Evolutionary conservation across 2,113 vertebrate genomes (phyloP).

Genomic region (Struthidea cinerea): DNA sequence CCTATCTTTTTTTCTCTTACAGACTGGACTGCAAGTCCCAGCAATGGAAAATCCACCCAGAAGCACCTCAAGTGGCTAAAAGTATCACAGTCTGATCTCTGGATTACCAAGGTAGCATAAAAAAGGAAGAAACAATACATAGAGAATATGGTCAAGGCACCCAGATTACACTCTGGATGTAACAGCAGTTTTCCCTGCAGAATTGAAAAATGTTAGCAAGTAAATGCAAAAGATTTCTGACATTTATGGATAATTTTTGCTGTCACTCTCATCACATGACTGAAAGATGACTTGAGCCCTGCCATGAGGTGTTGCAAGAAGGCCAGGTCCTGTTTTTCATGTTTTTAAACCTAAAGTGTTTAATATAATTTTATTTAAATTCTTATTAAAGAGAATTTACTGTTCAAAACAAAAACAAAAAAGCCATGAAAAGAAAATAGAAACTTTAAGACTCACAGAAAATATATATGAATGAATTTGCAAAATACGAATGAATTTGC

Average conservation of each 20-base stretch:
- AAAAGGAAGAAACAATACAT: neutral
- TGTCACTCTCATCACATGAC: neutral
- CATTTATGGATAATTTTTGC: neutral
- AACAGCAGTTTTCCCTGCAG: neutral
- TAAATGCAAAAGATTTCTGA: neutral
- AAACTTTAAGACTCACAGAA: neutral
- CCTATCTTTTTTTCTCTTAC: neutral
- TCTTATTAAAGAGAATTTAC: neutral
- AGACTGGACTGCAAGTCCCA: neutral
- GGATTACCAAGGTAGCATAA: neutral
- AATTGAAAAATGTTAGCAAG: neutral
- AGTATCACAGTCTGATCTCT: neutral
- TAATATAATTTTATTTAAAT: neutral
- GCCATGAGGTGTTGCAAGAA: neutral
- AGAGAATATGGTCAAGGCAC: neutral
- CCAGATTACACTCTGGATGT: neutral
- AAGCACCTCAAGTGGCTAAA: neutral
- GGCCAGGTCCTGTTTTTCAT: neutral
- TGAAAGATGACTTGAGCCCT: neutral
- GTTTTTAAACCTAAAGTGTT: neutral
- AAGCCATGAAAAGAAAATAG: neutral
- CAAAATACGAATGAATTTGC: neutral
- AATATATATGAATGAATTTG: neutral
- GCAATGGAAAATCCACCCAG: neutral
- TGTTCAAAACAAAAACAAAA: neutral